Evolutionary conservation across 2,888 invertebrate species (phyloP).

Genomic region (Prosopocoilus inquinatus): DNA sequence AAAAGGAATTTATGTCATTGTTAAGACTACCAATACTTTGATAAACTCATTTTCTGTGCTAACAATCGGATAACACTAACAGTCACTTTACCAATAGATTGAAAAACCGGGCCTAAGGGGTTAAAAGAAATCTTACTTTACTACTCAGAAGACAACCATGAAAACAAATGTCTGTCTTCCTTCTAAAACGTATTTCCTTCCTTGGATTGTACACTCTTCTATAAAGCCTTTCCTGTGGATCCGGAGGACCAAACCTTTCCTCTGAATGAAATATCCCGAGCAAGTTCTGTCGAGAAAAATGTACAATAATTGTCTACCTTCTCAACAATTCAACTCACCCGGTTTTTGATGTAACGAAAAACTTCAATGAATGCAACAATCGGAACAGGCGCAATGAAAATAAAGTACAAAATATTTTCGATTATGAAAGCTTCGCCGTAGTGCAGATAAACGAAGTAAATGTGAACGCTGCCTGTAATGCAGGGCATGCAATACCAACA

Average conservation of each 20-base stretch:
- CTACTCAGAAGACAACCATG: slow-evolving; percentile 14
- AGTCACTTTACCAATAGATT: no score
- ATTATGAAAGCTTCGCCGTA: neutral
- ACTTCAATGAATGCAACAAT: slow-evolving; percentile 14
- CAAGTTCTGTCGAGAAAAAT: slow-evolving; percentile 8
- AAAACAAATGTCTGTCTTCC: slow-evolving; percentile 10
- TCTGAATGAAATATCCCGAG: slow-evolving; percentile 11
- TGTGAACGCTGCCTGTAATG: no score
- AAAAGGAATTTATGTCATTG: no score
- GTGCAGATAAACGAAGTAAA: neutral
- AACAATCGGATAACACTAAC: no score
- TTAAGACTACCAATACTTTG: no score
- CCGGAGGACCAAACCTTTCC: slow-evolving; percentile 16
- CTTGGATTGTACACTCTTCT: slow-evolving; percentile 15
- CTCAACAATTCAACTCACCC: slow-evolving; percentile 1
- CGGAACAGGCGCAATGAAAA: slow-evolving; percentile 14
- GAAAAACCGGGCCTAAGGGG: no score
- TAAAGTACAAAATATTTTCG: neutral
- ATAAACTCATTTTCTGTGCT: no score
- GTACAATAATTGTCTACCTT: neutral
- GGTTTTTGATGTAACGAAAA: slow-evolving; percentile 16
- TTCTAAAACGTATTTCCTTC: slow-evolving; percentile 8
- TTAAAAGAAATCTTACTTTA: slow-evolving; percentile 9
- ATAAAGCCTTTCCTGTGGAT: slow-evolving; percentile 13
- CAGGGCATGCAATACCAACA: slow-evolving; percentile 28